Conservation (phyloP, 1,140 invertebrate species). For the Drosophila leontia region DNA sequence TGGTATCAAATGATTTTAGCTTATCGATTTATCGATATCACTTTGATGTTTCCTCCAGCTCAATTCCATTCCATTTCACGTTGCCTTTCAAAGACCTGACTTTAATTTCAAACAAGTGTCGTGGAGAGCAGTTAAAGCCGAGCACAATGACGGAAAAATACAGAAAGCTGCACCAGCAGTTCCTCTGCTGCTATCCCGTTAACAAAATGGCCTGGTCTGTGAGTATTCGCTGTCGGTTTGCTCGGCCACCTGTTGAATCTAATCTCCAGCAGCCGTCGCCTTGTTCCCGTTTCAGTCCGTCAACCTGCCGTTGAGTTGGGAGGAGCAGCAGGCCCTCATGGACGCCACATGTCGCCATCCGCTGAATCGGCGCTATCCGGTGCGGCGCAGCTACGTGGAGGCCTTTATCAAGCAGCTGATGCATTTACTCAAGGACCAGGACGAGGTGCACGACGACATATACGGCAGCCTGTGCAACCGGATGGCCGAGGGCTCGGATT, state of each 20-base stretch:
- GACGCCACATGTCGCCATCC: slow-evolving; percentile 59
- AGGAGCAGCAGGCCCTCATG: slow-evolving; percentile 67
- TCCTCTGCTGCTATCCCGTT: slow-evolving; percentile 73
- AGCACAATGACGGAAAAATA: slow-evolving; percentile 51
- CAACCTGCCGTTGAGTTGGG: slow-evolving; percentile 57
- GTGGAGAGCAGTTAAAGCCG: neutral
- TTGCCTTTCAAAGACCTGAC: neutral
- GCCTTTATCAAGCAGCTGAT: slow-evolving; percentile 77
- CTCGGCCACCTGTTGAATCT: slow-evolving; percentile 15
- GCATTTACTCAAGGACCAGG: slow-evolving; percentile 53
- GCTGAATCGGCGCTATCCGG: slow-evolving; percentile 62
- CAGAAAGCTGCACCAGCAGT: slow-evolving; percentile 65
- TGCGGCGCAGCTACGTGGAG: slow-evolving; percentile 71
- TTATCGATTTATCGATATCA: neutral
- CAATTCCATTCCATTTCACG: slow-evolving; percentile 2
- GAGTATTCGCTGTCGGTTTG: slow-evolving; percentile 10
- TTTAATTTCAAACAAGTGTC: neutral
- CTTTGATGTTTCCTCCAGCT: neutral
- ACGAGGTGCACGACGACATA: slow-evolving; percentile 76
- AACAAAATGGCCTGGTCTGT: slow-evolving; percentile 76
- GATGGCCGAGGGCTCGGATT: slow-evolving; percentile 4
- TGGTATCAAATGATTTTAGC: no score
- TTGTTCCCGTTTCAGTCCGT: slow-evolving; percentile 38
- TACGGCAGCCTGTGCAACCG: slow-evolving; percentile 64
- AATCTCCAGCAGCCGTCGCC: neutral